Percentiles rank a stretch among this genome's conserved stretches.
Evolutionary conservation across 2,113 vertebrate species (phyloP).

Genomic region (Menura novaehollandiae): DNA sequence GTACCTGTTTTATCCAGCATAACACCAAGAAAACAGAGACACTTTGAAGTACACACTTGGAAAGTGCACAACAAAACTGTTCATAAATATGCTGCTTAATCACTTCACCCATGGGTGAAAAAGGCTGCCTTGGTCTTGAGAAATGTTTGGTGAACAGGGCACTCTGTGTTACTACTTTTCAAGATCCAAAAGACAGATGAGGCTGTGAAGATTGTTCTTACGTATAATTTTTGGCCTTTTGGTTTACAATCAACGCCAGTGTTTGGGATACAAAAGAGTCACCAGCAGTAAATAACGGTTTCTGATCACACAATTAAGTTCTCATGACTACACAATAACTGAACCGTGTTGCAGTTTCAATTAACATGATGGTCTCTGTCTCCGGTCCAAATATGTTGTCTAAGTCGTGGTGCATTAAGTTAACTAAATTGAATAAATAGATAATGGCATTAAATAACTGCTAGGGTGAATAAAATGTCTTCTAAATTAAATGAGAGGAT

Average conservation of each 20-base stretch:
- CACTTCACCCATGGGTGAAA: not conserved
- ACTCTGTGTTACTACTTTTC: not conserved
- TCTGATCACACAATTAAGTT: constrained; percentile 21
- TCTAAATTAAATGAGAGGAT: not conserved
- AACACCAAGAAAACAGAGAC: not conserved
- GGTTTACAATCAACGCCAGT: not conserved
- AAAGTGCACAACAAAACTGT: not conserved
- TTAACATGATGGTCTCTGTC: not conserved
- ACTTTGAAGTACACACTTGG: constrained; percentile 17
- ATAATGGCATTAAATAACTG: not conserved
- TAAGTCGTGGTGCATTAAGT: not conserved
- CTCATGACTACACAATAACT: not conserved
- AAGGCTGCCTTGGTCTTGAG: not conserved
- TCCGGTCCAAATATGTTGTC: not conserved
- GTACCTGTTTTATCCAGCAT: constrained; percentile 25
- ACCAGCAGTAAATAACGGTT: not conserved
- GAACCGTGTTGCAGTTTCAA: not conserved
- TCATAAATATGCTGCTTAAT: not conserved
- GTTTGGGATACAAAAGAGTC: not conserved
- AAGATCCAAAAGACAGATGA: not conserved
- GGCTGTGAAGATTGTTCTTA: not conserved
- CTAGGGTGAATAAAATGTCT: not conserved
- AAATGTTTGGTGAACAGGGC: not conserved
- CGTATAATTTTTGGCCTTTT: not conserved
- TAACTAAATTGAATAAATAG: not conserved